phyloP scores from a whole-genome alignment of 2,113 vertebrate genomes.

The Hemibagrus wyckioides region DNA sequence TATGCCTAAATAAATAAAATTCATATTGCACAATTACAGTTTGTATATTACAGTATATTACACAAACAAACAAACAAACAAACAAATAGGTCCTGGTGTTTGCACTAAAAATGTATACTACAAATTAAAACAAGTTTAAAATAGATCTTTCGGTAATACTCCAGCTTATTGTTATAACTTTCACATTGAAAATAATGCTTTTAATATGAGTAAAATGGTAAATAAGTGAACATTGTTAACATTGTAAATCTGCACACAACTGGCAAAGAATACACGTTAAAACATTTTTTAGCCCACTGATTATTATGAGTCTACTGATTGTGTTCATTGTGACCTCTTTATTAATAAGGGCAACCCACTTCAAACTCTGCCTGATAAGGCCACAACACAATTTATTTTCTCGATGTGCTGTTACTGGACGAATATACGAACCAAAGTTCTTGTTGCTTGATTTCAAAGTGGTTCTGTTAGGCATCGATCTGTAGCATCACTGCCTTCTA shows the following conservation, averaged over 20 bases:
- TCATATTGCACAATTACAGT: conserved; percentile 34
- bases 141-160: conserved; percentile 4
- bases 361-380: not conserved
- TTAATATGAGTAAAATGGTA: conserved; percentile 10
- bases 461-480: conserved; percentile 42
- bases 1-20: conserved; percentile 19
- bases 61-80: not conserved
- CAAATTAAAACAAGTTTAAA: conserved; percentile 31
- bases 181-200: conserved; percentile 24
- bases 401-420: not conserved
- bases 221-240: conserved; percentile 20
- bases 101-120: conserved; percentile 26
- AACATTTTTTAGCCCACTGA: conserved; percentile 14
- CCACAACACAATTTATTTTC: not conserved
- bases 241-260: conserved; percentile 18
- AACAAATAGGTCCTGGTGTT: conserved; percentile 7
- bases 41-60: conserved; percentile 25
- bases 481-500: conserved; percentile 46
- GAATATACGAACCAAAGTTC: not conserved
- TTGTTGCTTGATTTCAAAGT: conserved; percentile 34
- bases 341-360: not conserved
- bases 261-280: conserved; percentile 1
- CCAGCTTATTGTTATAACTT: not conserved
- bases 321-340: not conserved
- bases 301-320: not conserved